These are phyloP conservation scores for Silurus aristotelis DNA, from an alignment of 2,797 vertebrate species.

Conservation along the genomic window DNA sequence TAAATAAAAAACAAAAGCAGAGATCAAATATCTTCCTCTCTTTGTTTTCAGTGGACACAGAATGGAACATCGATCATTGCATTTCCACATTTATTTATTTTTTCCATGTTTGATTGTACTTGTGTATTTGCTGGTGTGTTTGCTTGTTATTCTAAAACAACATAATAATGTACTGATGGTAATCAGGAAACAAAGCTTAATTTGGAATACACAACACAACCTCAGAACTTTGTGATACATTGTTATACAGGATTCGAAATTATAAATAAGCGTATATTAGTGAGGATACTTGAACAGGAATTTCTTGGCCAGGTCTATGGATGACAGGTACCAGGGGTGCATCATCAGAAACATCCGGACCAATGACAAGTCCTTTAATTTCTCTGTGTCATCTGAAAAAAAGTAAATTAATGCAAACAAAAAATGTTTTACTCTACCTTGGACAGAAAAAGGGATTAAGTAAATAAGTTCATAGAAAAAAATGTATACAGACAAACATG, in stretches of 20 bases:
- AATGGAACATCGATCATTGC: neutral
- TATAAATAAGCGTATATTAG: neutral
- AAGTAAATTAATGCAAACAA: conserved; percentile 26
- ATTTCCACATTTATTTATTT: too few relatives aligned
- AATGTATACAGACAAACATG: neutral
- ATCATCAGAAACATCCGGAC: conserved; percentile 92
- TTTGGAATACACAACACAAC: neutral
- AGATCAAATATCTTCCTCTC: neutral
- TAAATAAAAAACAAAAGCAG: neutral
- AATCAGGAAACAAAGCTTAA: neutral
- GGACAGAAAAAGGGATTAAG: neutral
- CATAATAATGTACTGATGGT: neutral
- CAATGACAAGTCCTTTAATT: conserved; percentile 74
- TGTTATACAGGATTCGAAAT: neutral
- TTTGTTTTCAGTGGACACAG: neutral
- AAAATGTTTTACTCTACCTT: neutral
- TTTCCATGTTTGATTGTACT: too few relatives aligned
- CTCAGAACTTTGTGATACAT: neutral
- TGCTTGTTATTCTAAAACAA: neutral
- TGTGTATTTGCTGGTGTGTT: neutral
- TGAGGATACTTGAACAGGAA: conserved; percentile 86
- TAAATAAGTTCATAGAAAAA: neutral
- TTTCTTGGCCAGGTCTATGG: conserved; percentile 82
- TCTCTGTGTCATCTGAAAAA: conserved; percentile 78
- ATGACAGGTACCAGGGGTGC: conserved; percentile 91